Evolutionary conservation across 2,113 vertebrate species (phyloP), one percentile per base, ranked within the genome.

Genomic region (Pholis gunnellus): DNA sequence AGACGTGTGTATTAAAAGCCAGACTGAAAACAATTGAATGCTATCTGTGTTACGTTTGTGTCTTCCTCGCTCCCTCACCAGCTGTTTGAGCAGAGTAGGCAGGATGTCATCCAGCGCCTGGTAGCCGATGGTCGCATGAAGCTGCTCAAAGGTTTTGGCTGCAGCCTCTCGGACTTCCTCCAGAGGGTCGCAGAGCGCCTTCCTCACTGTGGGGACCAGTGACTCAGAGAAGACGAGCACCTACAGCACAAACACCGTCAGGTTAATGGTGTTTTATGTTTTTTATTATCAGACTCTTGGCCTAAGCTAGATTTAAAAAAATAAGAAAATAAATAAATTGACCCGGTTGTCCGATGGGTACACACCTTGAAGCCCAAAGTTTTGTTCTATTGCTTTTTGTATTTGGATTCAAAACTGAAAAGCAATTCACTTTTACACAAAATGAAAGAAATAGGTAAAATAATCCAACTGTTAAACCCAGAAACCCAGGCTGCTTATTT

Each of bases 41-140:
- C 10, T 18, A 6, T 70, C 7, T 42, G 17, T 14, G 6, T 29
- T 63, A 2, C 4, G 6, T 18, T 38, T 31, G 18, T 2, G n/a
- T 63, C 7, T 20, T 57, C 54, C n/a, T 56, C 20, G 10, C 1
- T 14, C n/a, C 6, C 61, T 96, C 92, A 99, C 98, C 95, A 99
- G 95, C 90, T 99, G 98, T 89, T 96, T 97, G 87, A 99, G 95
- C 79, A 99, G 93, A 29, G 95, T 97, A 0, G 98, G 98, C 78
- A 99, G 95, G 85, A 99, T 99, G 89, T 99, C 98, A 60, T 99
- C 98, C 74, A 99, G 96, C 0, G 98, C 98, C 92, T 99, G 98
- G 94, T 98, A 95, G 34, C 98, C 98, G 4, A 99, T 97, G 79
- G 98, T 99, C n/a, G 97, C 95, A 25, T 99, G 98, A 77, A 99